phyloP scores from a whole-genome alignment of 2,888 invertebrate genomes.

The Caenorhabditis sp. region DNA sequence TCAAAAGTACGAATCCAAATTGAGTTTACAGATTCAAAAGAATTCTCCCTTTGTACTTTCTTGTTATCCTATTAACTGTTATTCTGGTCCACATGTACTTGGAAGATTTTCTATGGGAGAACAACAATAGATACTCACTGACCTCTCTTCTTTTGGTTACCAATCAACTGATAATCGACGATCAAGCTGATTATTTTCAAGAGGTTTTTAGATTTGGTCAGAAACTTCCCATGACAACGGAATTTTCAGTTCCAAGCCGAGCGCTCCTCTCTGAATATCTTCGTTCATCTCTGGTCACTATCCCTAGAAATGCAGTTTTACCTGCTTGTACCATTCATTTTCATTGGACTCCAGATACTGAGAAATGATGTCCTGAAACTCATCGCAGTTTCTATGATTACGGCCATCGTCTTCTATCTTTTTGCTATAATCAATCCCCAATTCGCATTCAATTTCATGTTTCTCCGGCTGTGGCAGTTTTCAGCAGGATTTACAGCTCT shows the following conservation, averaged over 20 bases:
- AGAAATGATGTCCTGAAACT: constrained; percentile 30
- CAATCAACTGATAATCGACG: constrained; percentile 56
- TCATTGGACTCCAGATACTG: constrained; percentile 29
- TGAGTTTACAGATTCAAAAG: constrained; percentile 22
- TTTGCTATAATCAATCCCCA: constrained; percentile 32
- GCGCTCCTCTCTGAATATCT: constrained; percentile 51
- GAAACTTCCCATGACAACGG: no score
- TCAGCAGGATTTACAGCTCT: constrained; percentile 31
- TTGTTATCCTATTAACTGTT: constrained; percentile 12
- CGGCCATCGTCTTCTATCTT: not conserved
- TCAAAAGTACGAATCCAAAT: not conserved
- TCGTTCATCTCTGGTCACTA: constrained; percentile 57
- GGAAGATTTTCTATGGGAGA: constrained; percentile 33
- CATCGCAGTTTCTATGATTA: not conserved
- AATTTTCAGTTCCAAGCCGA: constrained; percentile 49
- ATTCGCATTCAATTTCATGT: constrained; percentile 57
- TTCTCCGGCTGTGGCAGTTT: constrained; percentile 59
- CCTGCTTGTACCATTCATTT: constrained; percentile 52
- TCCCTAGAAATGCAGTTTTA: constrained; percentile 59
- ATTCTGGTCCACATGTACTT: constrained; percentile 30
- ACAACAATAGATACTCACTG: constrained; percentile 45
- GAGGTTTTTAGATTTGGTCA: constrained; percentile 17
- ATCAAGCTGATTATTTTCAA: constrained; percentile 50
- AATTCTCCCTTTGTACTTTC: constrained; percentile 50
- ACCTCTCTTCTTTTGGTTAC: constrained; percentile 47